Evolutionary conservation across 2,797 vertebrate genomes (phyloP).

Genomic region (Columba guinea): DNA sequence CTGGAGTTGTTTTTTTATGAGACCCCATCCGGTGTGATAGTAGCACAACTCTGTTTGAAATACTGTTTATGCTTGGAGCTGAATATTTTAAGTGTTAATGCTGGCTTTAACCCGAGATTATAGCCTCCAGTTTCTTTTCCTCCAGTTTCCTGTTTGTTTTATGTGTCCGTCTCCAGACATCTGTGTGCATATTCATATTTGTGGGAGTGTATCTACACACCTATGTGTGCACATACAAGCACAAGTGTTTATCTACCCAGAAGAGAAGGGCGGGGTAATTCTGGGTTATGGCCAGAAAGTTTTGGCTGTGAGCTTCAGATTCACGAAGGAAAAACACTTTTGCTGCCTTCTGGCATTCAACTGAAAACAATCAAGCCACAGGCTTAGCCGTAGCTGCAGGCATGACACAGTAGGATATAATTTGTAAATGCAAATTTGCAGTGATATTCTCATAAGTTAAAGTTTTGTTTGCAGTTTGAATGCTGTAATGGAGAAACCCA

Average conservation of each 20-base stretch:
- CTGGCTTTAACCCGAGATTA: neutral
- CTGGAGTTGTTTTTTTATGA: neutral
- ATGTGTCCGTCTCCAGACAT: neutral
- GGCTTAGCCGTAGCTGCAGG: neutral
- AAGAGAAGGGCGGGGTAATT: neutral
- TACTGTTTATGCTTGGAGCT: neutral
- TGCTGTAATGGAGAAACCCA: neutral
- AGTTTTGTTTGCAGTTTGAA: neutral
- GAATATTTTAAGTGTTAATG: neutral
- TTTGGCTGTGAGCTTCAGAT: neutral
- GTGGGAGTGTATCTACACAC: neutral
- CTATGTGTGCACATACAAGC: neutral
- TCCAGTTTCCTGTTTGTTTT: neutral
- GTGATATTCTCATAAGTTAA: neutral
- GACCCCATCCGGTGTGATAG: neutral
- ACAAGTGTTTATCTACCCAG: rapidly evolving
- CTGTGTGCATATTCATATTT: rapidly evolving
- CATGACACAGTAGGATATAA: neutral
- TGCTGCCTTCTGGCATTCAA: neutral
- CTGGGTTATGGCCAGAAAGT: neutral
- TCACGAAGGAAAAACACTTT: neutral
- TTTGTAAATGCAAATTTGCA: neutral
- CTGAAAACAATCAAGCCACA: neutral
- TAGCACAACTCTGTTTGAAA: neutral
- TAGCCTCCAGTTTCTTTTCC: neutral